Base-by-base conservation (phyloP, 2,113 vertebrate species). In the Cardinalis cardinalis region DNA sequence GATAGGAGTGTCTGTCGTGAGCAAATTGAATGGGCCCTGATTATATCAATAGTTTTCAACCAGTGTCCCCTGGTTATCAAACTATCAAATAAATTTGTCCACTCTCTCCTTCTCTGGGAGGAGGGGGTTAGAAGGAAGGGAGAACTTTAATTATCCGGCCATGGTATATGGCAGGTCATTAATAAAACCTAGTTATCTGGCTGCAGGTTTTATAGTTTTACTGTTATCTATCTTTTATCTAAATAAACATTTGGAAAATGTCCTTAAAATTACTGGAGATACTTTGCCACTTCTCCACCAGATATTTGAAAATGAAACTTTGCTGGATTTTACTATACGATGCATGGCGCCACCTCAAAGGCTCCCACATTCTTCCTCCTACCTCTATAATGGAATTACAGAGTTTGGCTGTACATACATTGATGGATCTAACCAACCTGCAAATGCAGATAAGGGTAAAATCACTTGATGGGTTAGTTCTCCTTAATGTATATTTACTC, bases 151-250 rank as follows among this genome's bases (percentile, higher is more conserved):
- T 99, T 99, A 99, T 98, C 98, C 98, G 92, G 98, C 97, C 98
- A 97, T 81, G 74, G 98, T 95, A 70, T 93, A 96, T 99, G 99
- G 98, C 99, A 99, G 99, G 99, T 99, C 99, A 99, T 99, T 99
- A 99, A 99, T 99, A 99, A 99, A 99, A 98, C 96, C 97, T 98
- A 98, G 98, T 99, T 99, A 99, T 99, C 99, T 97, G 97, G 93
- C 96, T 63, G 77, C 97, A 97, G 96, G 97, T 97, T 97, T 97
- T 97, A 97, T 98, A 98, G 97, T 97, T 97, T 97, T 94, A 86
- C 94, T 87, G 97, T 97, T 98, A 99, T 99, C 98, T 92, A 84
- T 92, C 96, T 97, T 97, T 98, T 98, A 99, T 99, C 99, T 98
- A 97, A 98, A 98, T 98, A 99, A 99, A 98, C 98, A 98, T 99